Evolutionary conservation across 2,888 invertebrate genomes (phyloP), one percentile per base, ranked within the genome.

Genomic region (Drosophila borborema): DNA sequence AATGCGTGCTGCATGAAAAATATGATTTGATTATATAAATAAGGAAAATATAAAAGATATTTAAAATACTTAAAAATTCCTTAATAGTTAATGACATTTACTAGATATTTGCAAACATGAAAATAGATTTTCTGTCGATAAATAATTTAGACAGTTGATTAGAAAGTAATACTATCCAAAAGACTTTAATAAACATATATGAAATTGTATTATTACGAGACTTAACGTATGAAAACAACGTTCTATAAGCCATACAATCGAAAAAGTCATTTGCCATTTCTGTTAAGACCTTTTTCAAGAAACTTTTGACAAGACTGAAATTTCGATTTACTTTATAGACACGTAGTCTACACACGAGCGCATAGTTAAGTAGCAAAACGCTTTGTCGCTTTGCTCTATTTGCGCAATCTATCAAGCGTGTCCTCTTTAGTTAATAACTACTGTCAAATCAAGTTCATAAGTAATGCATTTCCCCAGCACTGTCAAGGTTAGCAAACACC

Each of bases 401-500:
- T 75, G 67, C 41, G 23, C 75, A 53, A 77, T 77, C 58, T 43
- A 76, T 76, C 77, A 77, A 23, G 43, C 40, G 60, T 12, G 72
- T 72, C 28, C 51, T 49, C 55, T 51, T 72, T 63, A 64, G 67
- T 77, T 77, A 76, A 64, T 64, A 76, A 62, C 73, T 56, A 45
- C 53, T 69, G 69, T 53, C 55, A 56, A 71, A 71, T 65, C 58
- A 31, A 60, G 49, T 28, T 49, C 48, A 43, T 59, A 72, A 59
- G 54, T 61, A 72, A 68, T 72, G 63, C 73, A 73, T 20, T 58
- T 64, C 54, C 49, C 55, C 23, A 18, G 12, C 58, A 48, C 62
- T 71, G 59, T 53, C 80, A 80, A 80, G 74, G 80, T 61, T 64
- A 34, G 14, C 45, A 61, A 66, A 66, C 53, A 59, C 8, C n/a